Evolutionary conservation across 2,888 invertebrate genomes (phyloP).

Genomic region (Acanthosepion pharaonis): DNA sequence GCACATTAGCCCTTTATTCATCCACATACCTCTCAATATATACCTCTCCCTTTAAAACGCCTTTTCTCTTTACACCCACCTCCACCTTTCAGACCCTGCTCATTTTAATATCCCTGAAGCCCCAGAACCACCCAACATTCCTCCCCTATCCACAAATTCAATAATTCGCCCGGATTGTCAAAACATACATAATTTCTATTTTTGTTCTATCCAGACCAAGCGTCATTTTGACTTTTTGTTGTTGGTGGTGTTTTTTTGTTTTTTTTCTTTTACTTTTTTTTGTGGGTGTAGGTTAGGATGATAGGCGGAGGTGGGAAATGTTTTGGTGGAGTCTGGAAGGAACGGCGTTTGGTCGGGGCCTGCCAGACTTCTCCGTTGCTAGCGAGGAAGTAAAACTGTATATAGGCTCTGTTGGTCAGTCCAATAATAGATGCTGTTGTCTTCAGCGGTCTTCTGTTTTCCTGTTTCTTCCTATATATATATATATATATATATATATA

Average conservation of each 20-base stretch:
- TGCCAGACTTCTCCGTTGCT: too few species aligned
- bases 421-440: too few species aligned
- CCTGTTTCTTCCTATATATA: background rate
- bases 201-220: background rate
- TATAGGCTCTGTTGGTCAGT: too few species aligned
- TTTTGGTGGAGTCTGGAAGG: too few species aligned
- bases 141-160: background rate
- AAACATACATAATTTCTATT: background rate
- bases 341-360: background rate
- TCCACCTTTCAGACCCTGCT: background rate
- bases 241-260: background rate
- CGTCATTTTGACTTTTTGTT: background rate
- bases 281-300: too few species aligned
- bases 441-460: too few species aligned
- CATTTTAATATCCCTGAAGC: background rate
- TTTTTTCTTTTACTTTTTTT: background rate
- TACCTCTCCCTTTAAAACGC: background rate
- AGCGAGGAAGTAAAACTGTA: too few species aligned
- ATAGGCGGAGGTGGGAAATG: too few species aligned
- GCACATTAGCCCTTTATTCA: background rate
- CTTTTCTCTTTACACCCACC: background rate
- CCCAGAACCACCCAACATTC: background rate
- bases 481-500: slow-evolving; percentile 33
- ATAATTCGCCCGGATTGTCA: slow-evolving; percentile 33
- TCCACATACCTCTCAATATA: background rate